Percentiles rank a stretch among this genome's conserved stretches.
phyloP scores from a whole-genome alignment of 2,888 invertebrate genomes.

The Eilema sororculum region DNA sequence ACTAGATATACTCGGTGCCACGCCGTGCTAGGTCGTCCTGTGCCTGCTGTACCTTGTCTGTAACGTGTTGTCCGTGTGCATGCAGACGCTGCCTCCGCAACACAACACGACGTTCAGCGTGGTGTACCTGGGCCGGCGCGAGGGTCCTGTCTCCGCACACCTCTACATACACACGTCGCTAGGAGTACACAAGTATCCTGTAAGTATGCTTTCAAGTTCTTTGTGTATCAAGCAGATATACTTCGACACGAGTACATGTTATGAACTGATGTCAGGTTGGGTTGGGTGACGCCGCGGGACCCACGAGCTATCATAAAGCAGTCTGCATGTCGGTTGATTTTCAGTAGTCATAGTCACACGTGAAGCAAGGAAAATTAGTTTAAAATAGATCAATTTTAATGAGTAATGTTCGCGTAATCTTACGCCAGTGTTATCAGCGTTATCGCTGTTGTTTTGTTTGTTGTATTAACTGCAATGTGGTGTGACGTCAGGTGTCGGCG shows the following conservation, averaged over 20 bases:
- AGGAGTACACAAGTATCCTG: slow-evolving; percentile 95
- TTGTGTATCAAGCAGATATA: neutral
- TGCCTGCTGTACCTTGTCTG: slow-evolving; percentile 3
- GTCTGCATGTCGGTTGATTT: too few species aligned
- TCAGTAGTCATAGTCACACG: too few species aligned
- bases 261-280: neutral
- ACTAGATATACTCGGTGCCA: neutral
- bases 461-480: neutral
- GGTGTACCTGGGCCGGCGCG: slow-evolving; percentile 96
- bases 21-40: neutral
- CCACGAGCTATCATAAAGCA: too few species aligned
- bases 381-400: neutral
- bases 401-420: neutral
- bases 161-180: slow-evolving; percentile 98
- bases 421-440: neutral
- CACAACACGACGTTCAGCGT: slow-evolving; percentile 98
- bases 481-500: slow-evolving; percentile 89
- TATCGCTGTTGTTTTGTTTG: too few species aligned
- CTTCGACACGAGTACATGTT: neutral
- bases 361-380: neutral
- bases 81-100: slow-evolving; percentile 94
- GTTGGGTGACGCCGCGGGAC: too few species aligned
- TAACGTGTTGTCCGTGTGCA: slow-evolving; percentile 8
- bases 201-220: slow-evolving; percentile 64
- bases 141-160: slow-evolving; percentile 94